Base-by-base conservation (phyloP, 35 echinoderm and acorn worm species). In the Holothuria glaberrima region DNA sequence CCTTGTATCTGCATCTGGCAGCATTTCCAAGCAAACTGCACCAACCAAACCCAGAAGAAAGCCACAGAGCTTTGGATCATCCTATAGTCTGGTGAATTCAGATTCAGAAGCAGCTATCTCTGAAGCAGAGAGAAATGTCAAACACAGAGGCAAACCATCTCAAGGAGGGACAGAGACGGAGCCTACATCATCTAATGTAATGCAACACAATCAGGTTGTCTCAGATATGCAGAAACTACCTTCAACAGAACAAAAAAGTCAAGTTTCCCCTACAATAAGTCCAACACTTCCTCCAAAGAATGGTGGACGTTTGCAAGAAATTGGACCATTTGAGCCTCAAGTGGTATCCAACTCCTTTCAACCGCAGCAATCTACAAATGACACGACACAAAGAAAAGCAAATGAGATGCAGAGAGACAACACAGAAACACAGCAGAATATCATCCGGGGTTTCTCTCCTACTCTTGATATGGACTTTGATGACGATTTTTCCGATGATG, bases 61-160 rank as follows among this genome's bases (percentile, higher is more conserved):
- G 57, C 95, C 95, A 6, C 88, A 97, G 87, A 97, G 86, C 33
- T 94, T 97, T 68, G 95, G 94, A 9, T 97, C 95, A 24, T 85
- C 80, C 29, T 97, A 97, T 90, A 97, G 90, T 38, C 38, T 94
- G 17, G 79, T 69, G 3, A 63, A 64, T 0, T 86, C 76, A 6
- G 89, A 93, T 45, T 80, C 79, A 0, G 82, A 83, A 17, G 68
- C 18, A 12, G 46, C 18, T 30, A 1, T 0, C 29, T 60, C 68
- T 22, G 72, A 78, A 29, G 33, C 72, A 34, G 71, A 89, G 17
- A 58, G 13, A 14, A n/a, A 60, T 9, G 5, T 35, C 38, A 71
- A 89, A 48, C 18, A 54, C 9, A 9, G 21, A 69, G 22, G 6
- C 13, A 69, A 69, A 29, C 22, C 31, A 26, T 25, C 66, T 41